Evolutionary conservation across 2,113 vertebrate genomes (phyloP).

Genomic region (Lepus europaeus): DNA sequence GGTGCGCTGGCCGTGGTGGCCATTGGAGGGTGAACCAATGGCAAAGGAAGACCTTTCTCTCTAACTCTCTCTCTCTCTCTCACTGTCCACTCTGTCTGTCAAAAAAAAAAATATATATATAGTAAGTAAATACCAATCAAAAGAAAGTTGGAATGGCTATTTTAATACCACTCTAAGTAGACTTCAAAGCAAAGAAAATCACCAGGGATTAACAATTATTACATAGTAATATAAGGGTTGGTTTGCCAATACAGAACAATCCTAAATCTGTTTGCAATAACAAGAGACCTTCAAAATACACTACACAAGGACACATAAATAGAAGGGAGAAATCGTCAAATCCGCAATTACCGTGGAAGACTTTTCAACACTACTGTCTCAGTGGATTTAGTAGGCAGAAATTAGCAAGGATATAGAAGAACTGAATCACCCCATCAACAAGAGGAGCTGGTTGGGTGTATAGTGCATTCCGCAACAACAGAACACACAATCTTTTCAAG

Average conservation of each 20-base stretch:
- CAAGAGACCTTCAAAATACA: background rate
- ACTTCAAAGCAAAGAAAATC: background rate
- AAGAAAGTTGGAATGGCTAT: background rate
- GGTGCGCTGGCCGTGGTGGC: too few relatives aligned
- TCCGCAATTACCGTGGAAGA: background rate
- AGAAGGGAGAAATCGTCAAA: background rate
- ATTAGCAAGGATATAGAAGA: background rate
- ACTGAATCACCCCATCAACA: background rate
- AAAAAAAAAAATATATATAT: too few relatives aligned
- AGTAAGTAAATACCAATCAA: too few relatives aligned
- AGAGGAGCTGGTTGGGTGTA: background rate
- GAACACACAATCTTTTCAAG: background rate
- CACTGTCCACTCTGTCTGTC: too few relatives aligned
- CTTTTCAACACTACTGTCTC: background rate
- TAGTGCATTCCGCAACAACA: background rate
- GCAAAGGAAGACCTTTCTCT: too few relatives aligned
- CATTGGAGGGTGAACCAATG: too few relatives aligned
- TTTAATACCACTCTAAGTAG: background rate
- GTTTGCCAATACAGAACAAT: background rate
- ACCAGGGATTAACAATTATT: background rate
- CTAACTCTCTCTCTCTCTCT: too few relatives aligned
- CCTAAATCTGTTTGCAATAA: background rate
- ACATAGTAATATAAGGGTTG: background rate
- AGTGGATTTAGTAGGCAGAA: background rate
- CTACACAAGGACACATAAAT: background rate